Evolutionary conservation across 2,888 invertebrate species (phyloP), one percentile per base, ranked within the genome.

Genomic region (Sphaerophoria taeniata): DNA sequence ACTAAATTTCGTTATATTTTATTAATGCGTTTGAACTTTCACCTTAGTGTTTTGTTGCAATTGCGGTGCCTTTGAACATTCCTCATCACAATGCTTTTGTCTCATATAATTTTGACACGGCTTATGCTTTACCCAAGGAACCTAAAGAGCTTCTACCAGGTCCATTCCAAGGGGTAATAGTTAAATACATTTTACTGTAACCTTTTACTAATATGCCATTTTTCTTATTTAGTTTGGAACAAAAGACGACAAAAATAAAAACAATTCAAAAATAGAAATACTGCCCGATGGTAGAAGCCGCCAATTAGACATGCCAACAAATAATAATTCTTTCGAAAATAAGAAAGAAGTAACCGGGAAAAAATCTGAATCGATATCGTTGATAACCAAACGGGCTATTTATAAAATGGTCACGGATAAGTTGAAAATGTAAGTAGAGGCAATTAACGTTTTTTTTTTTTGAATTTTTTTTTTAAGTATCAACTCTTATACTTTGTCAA

Each of bases 91-190:
- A 95, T 89, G 94, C 95, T 24, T 95, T 95, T 88, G 92, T 96
- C 24, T 95, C 96, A 0, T 95, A 95, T 90, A 96, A 96, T 91
- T 95, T 96, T 89, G 96, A 96, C 89, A 94, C 95, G 0, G 94
- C 94, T 89, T 96, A 95, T 91, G 91, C 91, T 83, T 91, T 94
- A 4, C 94, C 95, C 6, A 92, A 90, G 43, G 94, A 95, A 88
- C 93, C 93, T 51, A 92, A 93, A 0, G 91, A 93, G 77, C 92
- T 93, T 11, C 93, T 93, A 58, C 93, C 93, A 45, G 60, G 11
- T n/a, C n/a, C n/a, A n/a, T n/a, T n/a, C n/a, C n/a, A n/a, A n/a
- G n/a, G n/a, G 4, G 39, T 43, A 43, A 9, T 4, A 6, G 36
- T 36, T 36, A 36, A 36, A 36, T 36, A 36, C n/a, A n/a, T n/a